phyloP scores from a whole-genome alignment of 1,140 invertebrate species.

The Drosophila parabipectinata region DNA sequence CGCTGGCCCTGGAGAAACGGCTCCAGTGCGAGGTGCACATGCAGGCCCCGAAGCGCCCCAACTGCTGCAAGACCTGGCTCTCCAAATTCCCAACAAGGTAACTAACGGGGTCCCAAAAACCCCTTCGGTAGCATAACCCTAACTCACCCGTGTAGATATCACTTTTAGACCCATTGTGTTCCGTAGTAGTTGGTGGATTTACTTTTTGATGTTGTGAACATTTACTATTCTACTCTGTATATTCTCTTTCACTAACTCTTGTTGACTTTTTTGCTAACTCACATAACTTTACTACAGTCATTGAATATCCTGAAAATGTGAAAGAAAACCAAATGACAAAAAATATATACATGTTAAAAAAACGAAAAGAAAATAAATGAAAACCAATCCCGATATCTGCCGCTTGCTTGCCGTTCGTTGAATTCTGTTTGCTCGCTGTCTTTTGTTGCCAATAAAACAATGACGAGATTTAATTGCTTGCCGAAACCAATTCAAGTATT shows the following conservation, averaged over 20 bases:
- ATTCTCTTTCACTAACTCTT: slow-evolving; percentile 64
- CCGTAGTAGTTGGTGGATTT: slow-evolving; percentile 82
- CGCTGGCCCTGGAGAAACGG: slow-evolving; percentile 91
- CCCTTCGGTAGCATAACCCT: neutral
- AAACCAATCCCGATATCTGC: slow-evolving; percentile 64
- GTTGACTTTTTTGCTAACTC: slow-evolving; percentile 65
- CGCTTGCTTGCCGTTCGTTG: slow-evolving; percentile 71
- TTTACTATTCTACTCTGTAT: slow-evolving; percentile 64
- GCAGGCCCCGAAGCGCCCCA: slow-evolving; percentile 88
- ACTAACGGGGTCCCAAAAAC: slow-evolving; percentile 31
- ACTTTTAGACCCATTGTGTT: slow-evolving; percentile 52
- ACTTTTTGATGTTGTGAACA: slow-evolving; percentile 84
- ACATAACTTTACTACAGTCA: slow-evolving; percentile 49
- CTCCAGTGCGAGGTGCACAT: slow-evolving; percentile 93
- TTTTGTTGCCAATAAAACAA: slow-evolving; percentile 70
- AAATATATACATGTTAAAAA: neutral
- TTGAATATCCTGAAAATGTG: slow-evolving; percentile 30
- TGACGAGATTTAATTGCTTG: slow-evolving; percentile 43
- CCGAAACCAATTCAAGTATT: slow-evolving; percentile 61
- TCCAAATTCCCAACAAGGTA: slow-evolving; percentile 92
- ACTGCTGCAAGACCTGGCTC: slow-evolving; percentile 96
- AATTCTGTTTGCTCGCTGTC: slow-evolving; percentile 73
- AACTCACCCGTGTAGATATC: slow-evolving; percentile 23
- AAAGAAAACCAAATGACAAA: slow-evolving; percentile 26
- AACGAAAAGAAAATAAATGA: slow-evolving; percentile 32